Conservation (phyloP, 2,113 vertebrate species). For the Pituophis catenifer region DNA sequence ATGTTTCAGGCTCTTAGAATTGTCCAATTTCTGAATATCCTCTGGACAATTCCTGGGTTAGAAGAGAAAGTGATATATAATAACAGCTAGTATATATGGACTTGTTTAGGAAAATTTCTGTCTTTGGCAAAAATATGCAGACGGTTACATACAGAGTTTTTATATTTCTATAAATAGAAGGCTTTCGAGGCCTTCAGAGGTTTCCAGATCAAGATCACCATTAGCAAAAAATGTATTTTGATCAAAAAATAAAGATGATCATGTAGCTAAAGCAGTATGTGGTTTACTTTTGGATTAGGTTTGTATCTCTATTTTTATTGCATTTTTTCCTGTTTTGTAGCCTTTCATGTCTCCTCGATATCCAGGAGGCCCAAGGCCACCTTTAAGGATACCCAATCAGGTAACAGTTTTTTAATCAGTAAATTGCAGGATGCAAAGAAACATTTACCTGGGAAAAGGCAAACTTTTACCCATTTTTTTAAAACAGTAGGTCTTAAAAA, state of each 20-base stretch:
- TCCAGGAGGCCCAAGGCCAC: slow-evolving; percentile 94
- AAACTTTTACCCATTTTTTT: neutral
- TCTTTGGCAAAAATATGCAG: neutral
- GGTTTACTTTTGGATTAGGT: neutral
- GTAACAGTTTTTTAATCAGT: slow-evolving; percentile 65
- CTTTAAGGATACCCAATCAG: slow-evolving; percentile 97
- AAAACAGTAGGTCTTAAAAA: neutral
- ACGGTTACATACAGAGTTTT: neutral
- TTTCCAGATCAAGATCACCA: neutral
- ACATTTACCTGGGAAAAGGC: neutral
- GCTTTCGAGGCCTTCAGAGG: neutral
- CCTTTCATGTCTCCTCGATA: slow-evolving; percentile 99
- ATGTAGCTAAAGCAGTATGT: too few species aligned
- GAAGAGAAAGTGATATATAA: neutral
- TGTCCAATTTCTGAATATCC: neutral
- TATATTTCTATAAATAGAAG: neutral
- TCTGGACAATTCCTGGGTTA: neutral
- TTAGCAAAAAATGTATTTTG: neutral
- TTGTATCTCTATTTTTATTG: slow-evolving; percentile 33
- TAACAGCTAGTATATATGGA: neutral
- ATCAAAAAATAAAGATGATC: neutral
- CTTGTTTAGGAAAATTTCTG: neutral
- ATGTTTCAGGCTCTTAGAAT: neutral
- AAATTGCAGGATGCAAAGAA: neutral
- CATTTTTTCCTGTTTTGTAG: slow-evolving; percentile 64